phyloP scores from a whole-genome alignment of 2,888 invertebrate species.

The Orthonevra nobilis region DNA sequence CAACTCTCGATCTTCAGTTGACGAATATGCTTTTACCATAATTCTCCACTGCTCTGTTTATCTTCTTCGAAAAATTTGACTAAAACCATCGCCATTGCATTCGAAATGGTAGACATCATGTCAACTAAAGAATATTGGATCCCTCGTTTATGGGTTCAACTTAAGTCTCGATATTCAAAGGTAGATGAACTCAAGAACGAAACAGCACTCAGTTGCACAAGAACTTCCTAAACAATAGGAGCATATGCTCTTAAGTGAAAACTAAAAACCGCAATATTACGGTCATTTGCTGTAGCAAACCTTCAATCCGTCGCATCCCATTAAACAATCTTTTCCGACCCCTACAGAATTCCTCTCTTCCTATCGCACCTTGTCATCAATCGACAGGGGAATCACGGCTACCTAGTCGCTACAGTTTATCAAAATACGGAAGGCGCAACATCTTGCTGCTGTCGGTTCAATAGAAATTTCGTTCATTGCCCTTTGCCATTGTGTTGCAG shows the following conservation, averaged over 20 bases:
- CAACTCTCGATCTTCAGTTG: too few relatives aligned
- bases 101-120: not conserved
- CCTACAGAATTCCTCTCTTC: constrained; percentile 2
- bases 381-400: not conserved
- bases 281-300: constrained; percentile 66
- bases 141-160: too few relatives aligned
- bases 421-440: constrained; percentile 56
- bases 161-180: not conserved
- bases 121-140: not conserved
- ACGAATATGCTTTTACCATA: too few relatives aligned
- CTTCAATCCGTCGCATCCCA: constrained; percentile 61
- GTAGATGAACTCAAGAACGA: constrained; percentile 18
- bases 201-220: too few relatives aligned
- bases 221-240: constrained; percentile 6
- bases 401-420: constrained; percentile 23
- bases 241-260: constrained; percentile 63
- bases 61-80: too few relatives aligned
- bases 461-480: constrained; percentile 50
- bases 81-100: too few relatives aligned
- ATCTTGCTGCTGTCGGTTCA: constrained; percentile 47
- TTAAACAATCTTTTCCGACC: constrained; percentile 34
- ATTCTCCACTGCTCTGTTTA: too few relatives aligned
- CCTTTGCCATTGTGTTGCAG: constrained; percentile 21
- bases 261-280: constrained; percentile 67
- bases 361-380: constrained; percentile 23